phyloP scores from a whole-genome alignment of 2,888 invertebrate species.

The Beris chalybata region DNA sequence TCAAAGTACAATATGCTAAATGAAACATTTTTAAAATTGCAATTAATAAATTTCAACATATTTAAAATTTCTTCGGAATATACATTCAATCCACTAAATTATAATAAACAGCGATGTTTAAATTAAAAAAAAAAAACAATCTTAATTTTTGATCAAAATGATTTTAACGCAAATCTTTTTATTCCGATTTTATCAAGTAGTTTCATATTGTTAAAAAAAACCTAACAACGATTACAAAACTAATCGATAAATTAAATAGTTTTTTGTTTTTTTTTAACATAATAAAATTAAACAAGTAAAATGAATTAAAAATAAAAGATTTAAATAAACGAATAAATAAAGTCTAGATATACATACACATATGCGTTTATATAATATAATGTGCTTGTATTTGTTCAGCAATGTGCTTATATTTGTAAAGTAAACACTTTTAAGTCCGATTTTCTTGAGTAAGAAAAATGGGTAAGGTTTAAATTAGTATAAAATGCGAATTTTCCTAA shows the following conservation, averaged over 20 bases:
- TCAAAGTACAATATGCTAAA: constrained; percentile 44
- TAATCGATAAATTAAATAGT: constrained; percentile 21
- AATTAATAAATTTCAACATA: constrained; percentile 17
- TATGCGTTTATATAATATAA: constrained; percentile 22
- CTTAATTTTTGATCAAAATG: constrained; percentile 48
- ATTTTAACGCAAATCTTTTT: constrained; percentile 42
- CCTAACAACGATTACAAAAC: too few species aligned
- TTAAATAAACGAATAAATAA: constrained; percentile 33
- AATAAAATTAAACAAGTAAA: constrained; percentile 14
- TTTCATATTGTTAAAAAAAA: constrained; percentile 6
- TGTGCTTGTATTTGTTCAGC: constrained; percentile 22
- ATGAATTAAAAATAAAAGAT: constrained; percentile 15
- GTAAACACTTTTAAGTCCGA: background rate
- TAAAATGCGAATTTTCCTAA: background rate
- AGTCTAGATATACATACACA: constrained; percentile 34
- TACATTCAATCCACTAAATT: too few species aligned
- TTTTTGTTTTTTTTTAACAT: constrained; percentile 29
- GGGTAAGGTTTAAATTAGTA: background rate
- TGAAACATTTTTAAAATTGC: constrained; percentile 24
- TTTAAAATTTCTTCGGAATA: constrained; percentile 7
- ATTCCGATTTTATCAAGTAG: constrained; percentile 14
- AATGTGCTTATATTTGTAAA: constrained; percentile 26
- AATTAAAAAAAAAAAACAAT: constrained; percentile 21
- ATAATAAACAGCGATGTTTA: constrained; percentile 3
- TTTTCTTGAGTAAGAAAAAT: background rate